Conservation (phyloP, 2,888 invertebrate species). For the Nemurella pictetii region DNA sequence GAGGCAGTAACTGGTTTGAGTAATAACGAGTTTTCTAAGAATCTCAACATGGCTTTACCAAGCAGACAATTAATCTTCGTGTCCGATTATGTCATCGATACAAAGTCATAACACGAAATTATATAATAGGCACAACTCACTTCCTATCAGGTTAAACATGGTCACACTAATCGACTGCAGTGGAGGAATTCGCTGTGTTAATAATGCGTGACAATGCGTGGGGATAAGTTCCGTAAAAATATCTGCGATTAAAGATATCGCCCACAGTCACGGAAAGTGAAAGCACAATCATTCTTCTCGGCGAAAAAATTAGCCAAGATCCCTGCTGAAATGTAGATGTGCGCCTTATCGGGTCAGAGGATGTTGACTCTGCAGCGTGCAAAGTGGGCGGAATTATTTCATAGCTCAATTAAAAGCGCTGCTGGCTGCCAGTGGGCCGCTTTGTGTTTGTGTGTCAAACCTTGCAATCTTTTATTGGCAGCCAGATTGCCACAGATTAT, state of each 20-base stretch:
- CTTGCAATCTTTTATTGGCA: neutral
- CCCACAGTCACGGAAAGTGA: neutral
- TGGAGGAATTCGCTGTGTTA: neutral
- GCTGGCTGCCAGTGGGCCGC: too few relatives aligned
- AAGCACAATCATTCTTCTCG: neutral
- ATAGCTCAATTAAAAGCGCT: too few relatives aligned
- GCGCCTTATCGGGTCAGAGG: neutral
- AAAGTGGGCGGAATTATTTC: neutral
- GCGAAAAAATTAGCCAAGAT: neutral
- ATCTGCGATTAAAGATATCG: neutral
- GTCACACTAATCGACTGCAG: too few relatives aligned
- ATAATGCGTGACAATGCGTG: neutral
- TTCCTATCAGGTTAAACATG: neutral
- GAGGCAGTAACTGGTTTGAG: neutral
- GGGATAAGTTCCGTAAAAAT: neutral
- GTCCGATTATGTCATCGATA: neutral
- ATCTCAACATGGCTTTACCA: neutral
- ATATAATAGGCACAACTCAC: neutral
- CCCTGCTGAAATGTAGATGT: neutral
- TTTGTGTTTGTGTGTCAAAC: neutral
- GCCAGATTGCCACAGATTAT: neutral
- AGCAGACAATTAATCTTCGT: neutral
- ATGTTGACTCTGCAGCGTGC: neutral
- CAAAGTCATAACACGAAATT: neutral
- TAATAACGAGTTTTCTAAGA: neutral